Percentiles rank a stretch among this genome's conserved stretches.
phyloP scores from a whole-genome alignment of 2,888 invertebrate species.

The Masnerella sp. region DNA sequence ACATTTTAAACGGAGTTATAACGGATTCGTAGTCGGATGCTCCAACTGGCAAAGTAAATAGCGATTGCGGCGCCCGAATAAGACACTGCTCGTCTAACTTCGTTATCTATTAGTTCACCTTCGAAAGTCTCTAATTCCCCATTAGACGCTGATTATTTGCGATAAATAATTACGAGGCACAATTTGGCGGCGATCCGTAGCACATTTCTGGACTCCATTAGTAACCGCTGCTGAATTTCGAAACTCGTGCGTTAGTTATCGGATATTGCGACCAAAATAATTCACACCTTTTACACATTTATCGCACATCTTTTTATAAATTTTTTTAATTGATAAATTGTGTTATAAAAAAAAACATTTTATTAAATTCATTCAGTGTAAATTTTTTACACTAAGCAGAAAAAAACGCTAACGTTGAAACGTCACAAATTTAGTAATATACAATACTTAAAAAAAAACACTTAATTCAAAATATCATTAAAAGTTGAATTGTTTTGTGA shows the following conservation, averaged over 20 bases:
- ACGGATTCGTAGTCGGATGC: neutral
- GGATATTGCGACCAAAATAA: neutral
- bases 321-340: no score
- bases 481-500: no score
- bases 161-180: constrained; percentile 16
- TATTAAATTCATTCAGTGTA: no score
- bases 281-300: no score
- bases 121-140: neutral
- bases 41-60: constrained; percentile 16
- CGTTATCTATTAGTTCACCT: constrained; percentile 13
- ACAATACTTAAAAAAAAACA: no score
- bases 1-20: constrained; percentile 13
- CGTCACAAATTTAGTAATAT: no score
- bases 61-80: constrained; percentile 7
- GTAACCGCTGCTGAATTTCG: constrained; percentile 11
- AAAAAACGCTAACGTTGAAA: no score
- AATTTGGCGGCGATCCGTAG: constrained; percentile 9
- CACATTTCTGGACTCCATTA: constrained; percentile 28
- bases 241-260: neutral
- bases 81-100: constrained; percentile 14
- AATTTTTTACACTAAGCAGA: no score
- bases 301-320: no score
- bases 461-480: no score
- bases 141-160: constrained; percentile 13
- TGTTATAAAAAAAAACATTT: no score